A percentile compares a stretch with the other conserved stretches of the same genome.
Evolutionary conservation across 2,888 invertebrate species (phyloP).

Genomic region (Epistrophe grossulariae): DNA sequence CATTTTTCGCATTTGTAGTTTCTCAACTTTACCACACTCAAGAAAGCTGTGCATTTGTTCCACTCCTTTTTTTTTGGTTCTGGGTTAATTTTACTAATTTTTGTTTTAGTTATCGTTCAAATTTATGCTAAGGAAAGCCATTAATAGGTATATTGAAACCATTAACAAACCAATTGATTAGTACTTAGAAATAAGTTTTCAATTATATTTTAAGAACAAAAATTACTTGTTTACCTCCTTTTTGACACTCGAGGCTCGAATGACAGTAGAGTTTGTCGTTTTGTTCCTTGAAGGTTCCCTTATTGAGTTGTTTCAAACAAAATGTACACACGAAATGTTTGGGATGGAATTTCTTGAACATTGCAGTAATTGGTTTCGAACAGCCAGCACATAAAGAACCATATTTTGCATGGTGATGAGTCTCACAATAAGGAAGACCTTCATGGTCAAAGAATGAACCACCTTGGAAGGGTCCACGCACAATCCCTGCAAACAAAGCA

Average conservation of each 20-base stretch:
- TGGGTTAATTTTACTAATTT: too few species aligned
- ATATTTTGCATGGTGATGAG: slow-evolving; percentile 98
- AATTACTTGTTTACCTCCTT: too few species aligned
- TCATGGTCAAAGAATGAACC: slow-evolving; percentile 99
- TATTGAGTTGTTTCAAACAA: slow-evolving; percentile 98
- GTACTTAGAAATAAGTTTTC: too few species aligned
- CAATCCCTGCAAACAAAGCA: slow-evolving; percentile 94
- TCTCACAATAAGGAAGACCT: slow-evolving; percentile 98
- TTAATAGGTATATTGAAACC: too few species aligned
- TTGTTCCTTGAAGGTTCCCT: slow-evolving; percentile 99
- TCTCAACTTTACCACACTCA: too few species aligned
- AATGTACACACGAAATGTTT: slow-evolving; percentile 99
- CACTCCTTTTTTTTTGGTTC: too few species aligned
- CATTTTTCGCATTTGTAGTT: too few species aligned
- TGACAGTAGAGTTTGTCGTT: slow-evolving; percentile 99
- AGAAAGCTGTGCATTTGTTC: too few species aligned
- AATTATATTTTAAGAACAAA: too few species aligned
- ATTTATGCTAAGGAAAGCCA: too few species aligned
- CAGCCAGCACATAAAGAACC: slow-evolving; percentile 99
- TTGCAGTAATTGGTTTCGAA: slow-evolving; percentile 99
- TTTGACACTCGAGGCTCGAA: slow-evolving; percentile 98
- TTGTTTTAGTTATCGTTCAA: too few species aligned
- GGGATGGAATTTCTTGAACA: slow-evolving; percentile 99
- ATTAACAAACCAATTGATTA: too few species aligned
- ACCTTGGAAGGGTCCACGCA: slow-evolving; percentile 96